Percentiles rank a stretch among this genome's conserved stretches.
These are phyloP conservation scores for Camelus bactrianus DNA, from an alignment of 2,113 vertebrate species.

Conservation along the genomic window DNA sequence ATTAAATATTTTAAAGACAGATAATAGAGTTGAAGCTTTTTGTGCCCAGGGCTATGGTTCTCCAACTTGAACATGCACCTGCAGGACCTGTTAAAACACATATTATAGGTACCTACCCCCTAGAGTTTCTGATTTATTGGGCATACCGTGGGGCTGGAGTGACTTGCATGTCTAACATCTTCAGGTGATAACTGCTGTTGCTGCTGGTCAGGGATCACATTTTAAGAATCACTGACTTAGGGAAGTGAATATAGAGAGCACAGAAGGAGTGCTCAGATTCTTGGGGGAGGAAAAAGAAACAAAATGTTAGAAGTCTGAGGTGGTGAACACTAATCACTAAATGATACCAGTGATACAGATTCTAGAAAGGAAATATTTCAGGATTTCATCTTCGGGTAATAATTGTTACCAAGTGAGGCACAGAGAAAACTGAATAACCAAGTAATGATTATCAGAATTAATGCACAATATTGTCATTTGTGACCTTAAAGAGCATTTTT, in stretches of 20 bases:
- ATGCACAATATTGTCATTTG: not conserved
- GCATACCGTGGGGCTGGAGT: not conserved
- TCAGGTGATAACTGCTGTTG: not conserved
- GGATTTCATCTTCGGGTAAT: not conserved
- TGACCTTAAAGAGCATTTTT: not conserved
- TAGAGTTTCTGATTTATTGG: not conserved
- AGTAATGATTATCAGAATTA: not conserved
- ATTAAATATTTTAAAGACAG: conserved; percentile 31
- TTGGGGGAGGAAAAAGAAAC: not conserved
- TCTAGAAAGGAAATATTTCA: not conserved
- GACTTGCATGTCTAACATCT: not conserved
- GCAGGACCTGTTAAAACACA: not conserved
- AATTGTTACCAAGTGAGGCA: not conserved
- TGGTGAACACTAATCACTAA: not conserved
- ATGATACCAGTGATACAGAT: not conserved
- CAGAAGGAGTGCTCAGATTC: not conserved
- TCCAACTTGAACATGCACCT: not conserved
- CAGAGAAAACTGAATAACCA: not conserved
- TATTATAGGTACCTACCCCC: not conserved
- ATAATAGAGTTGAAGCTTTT: not conserved
- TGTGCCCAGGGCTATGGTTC: not conserved
- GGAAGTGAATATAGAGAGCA: not conserved
- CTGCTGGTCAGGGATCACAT: not conserved
- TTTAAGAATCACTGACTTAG: not conserved
- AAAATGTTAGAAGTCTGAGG: not conserved